phyloP scores from a whole-genome alignment of 2,113 vertebrate genomes.

The Myotis lucifugus region DNA sequence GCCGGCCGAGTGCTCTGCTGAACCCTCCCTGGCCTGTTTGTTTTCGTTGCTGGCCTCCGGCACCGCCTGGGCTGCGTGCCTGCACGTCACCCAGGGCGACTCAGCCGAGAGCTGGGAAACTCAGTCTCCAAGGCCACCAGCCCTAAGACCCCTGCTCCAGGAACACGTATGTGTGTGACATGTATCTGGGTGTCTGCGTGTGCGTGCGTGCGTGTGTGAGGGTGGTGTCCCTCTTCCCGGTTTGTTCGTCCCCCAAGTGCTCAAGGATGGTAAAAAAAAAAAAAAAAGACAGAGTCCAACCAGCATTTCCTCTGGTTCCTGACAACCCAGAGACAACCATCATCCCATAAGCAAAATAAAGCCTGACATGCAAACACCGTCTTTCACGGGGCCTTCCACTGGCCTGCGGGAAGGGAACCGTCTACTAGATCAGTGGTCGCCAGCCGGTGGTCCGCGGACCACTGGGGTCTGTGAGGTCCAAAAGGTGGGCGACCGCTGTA shows the following conservation, averaged over 20 bases:
- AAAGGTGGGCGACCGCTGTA: no score
- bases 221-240: not conserved
- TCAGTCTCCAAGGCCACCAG: not conserved
- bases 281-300: no score
- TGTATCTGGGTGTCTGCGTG: not conserved
- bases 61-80: not conserved
- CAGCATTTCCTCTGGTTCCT: not conserved
- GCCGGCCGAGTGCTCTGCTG: not conserved
- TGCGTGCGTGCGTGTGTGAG: not conserved
- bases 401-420: not conserved
- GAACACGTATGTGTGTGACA: not conserved
- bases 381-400: not conserved
- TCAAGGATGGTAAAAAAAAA: not conserved
- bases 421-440: not conserved
- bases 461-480: no score
- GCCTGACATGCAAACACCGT: rapidly evolving
- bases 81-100: not conserved
- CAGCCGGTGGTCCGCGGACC: no score
- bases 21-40: not conserved
- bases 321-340: not conserved
- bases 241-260: not conserved
- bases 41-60: not conserved
- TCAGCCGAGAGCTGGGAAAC: not conserved
- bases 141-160: not conserved
- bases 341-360: not conserved